Base-by-base conservation (phyloP, 2,113 vertebrate species). In the Syngnathoides biaculeatus region DNA sequence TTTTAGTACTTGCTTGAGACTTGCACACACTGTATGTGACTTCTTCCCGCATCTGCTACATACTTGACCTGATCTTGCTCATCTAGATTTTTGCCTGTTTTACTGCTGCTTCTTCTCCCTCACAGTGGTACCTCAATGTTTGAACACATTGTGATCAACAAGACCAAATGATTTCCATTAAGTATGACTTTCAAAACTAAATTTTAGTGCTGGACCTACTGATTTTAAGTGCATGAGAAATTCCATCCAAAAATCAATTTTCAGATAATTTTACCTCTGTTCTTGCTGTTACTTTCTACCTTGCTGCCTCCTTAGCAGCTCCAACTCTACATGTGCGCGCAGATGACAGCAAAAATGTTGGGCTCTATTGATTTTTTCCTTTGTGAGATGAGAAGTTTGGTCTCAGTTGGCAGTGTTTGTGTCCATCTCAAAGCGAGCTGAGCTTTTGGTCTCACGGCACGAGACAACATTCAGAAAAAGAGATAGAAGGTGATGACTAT, bases 281-380 rank as follows among this genome's bases (percentile, higher is more conserved):
- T 47, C 40, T 60, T 55, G 8, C 12, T 17, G 26, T 14, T 4
- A 27, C n/a, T 8, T 56, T 56, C 6, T 56, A 26, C 27, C 26
- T 57, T 14, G 22, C 14, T 57, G 15, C 26, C 8, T 57, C 26
- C 14, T 30, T 57, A 17, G 26, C 26, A 5, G 26, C 55, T 57
- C 26, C 55, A 14, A 55, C 52, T 74, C 77, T 62, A 64, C 71
- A 75, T 53, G 26, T 73, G 71, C 79, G 67, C 65, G 20, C 50
- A 74, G 81, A 89, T 86, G 75, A 86, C 67, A 80, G 66, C 48
- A 24, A 65, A 64, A 77, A 67, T 64, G 62, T 69, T 68, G 74
- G n/a, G 72, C 67, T 78, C 26, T 80, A 90, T 91, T 87, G 88
- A 91, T 91, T 89, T 83, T 68, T 77, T 71, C 68, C 75, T 71